Evolutionary conservation across 2,113 vertebrate species (phyloP), one percentile per base, ranked within the genome.

Genomic region (Serinus canaria): DNA sequence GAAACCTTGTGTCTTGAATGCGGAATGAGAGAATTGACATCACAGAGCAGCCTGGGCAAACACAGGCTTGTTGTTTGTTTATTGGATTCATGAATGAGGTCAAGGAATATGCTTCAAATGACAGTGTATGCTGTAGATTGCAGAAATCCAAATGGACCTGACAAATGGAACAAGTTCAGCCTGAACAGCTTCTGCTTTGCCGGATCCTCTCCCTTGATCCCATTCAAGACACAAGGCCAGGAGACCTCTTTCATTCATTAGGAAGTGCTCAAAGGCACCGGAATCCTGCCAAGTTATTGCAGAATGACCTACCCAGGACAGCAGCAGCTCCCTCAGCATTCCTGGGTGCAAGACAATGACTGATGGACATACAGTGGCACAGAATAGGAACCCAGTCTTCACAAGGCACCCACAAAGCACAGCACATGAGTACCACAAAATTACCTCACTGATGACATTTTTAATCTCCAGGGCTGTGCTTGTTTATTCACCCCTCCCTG

Each of bases 191-290:
- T 39, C 23, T 7, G 7, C 53, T 75, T 46, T 30, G 14, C 33
- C 4, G 1, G 4, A n/a, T 9, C 17, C 28, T 22, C 22, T 27
- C 22, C 17, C 28, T 25, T 37, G 22, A 68, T 49, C 43, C 9
- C 35, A n/a, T 15, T 49, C 18, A n/a, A 46, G 9, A 16, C 21
- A 67, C 21, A 31, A 21, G 7, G 0, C 18, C 41, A 30, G 0
- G 23, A 52, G 30, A 8, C 22, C 18, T 22, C 23, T 10, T 43
- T 43, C 18, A 10, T 22, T 1, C 8, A 28, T 69, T 11, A 25
- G 23, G 37, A 63, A 63, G 13, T 0, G 0, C 30, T 41, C 46
- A 4, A 20, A 35, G 14, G 23, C 6, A n/a, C 4, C 2, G 1
- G 4, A 3, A n/a, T 7, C 6, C 4, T 43, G 11, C 23, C 14